These are phyloP conservation scores for Rhegmatorhina hoffmannsi DNA, from an alignment of 2,113 vertebrate species.

Conservation along the genomic window DNA sequence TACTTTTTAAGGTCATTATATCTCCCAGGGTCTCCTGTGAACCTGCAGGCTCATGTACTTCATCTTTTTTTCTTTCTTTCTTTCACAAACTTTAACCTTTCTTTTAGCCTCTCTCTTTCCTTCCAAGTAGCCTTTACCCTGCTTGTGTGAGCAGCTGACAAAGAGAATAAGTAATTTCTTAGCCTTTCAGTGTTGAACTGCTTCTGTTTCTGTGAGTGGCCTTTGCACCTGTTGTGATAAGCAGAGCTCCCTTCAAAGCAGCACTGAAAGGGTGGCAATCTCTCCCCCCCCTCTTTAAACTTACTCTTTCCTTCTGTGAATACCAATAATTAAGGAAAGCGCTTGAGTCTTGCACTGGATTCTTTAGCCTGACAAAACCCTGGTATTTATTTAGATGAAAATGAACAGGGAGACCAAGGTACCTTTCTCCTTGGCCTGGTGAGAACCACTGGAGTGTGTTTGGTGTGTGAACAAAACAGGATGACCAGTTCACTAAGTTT, in stretches of 20 bases:
- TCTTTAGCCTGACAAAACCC: constrained; percentile 47
- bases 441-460: background rate
- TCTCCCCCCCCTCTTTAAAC: background rate
- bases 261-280: constrained; percentile 65
- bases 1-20: background rate
- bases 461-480: background rate
- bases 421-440: background rate
- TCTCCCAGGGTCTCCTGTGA: background rate
- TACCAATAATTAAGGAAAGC: constrained; percentile 69
- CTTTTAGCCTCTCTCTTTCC: constrained; percentile 51
- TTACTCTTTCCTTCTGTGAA: constrained; percentile 65
- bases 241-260: constrained; percentile 67
- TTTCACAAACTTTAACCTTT: constrained; percentile 10
- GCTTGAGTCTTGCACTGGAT: constrained; percentile 13
- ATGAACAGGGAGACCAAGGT: background rate
- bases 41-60: background rate
- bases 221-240: constrained; percentile 78
- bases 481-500: constrained; percentile 4
- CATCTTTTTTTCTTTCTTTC: background rate
- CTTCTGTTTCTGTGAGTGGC: constrained; percentile 73
- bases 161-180: constrained; percentile 78
- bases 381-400: background rate
- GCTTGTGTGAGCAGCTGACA: constrained; percentile 74
- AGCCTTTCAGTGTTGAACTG: constrained; percentile 70
- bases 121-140: constrained; percentile 68